Conservation (phyloP, 2,888 invertebrate genomes). For the Eulithis prunata region DNA sequence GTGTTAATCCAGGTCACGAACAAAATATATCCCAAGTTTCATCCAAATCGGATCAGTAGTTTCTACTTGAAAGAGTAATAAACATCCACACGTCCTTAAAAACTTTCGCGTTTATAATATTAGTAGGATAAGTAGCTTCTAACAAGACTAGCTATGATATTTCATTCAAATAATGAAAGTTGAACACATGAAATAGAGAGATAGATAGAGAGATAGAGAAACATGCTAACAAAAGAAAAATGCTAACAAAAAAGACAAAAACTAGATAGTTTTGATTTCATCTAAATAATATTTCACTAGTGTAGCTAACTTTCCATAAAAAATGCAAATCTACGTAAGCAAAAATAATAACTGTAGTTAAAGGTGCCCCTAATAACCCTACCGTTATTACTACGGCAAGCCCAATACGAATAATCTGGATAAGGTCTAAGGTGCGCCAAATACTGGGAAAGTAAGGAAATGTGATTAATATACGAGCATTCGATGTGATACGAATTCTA, state of each 20-base stretch:
- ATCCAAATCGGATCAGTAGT: no score
- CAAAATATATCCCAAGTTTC: no score
- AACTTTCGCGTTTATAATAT: no score
- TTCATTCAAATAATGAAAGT: no score
- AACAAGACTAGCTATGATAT: no score
- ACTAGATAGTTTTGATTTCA: neutral
- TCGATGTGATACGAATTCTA: neutral
- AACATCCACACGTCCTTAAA: no score
- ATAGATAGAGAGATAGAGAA: no score
- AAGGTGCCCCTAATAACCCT: conserved; percentile 47
- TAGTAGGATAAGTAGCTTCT: no score
- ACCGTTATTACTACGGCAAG: conserved; percentile 37
- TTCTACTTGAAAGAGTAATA: no score
- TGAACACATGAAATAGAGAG: no score
- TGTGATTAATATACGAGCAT: conserved; percentile 14
- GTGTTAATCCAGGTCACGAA: no score
- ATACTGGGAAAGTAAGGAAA: conserved; percentile 33
- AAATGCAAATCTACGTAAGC: conserved; percentile 27
- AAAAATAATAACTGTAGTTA: conserved; percentile 37
- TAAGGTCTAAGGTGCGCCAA: conserved; percentile 48
- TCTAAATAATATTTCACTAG: neutral
- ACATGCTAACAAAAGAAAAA: no score
- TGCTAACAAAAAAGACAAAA: neutral
- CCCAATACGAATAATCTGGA: conserved; percentile 41
- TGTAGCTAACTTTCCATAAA: neutral